These are phyloP conservation scores for Corythornis cristatus DNA, from an alignment of 2,113 vertebrate species.

Conservation along the genomic window DNA sequence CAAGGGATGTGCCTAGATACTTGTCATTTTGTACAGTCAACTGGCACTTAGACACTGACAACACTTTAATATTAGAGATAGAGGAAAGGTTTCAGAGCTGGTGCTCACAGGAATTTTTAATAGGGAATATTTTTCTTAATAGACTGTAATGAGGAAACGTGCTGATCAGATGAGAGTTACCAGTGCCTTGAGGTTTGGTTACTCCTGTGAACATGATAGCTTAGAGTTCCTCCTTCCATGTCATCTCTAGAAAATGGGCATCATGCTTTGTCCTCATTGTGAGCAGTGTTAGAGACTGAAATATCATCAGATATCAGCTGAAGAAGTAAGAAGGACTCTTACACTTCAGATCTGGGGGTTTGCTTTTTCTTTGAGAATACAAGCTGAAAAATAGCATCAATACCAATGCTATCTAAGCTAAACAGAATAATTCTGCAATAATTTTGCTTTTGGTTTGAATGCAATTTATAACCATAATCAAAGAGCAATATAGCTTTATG, in stretches of 20 bases:
- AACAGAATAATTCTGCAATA: not conserved
- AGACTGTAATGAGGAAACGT: not conserved
- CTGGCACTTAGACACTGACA: not conserved
- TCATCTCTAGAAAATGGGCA: accelerated
- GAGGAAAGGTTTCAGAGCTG: not conserved
- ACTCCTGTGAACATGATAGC: not conserved
- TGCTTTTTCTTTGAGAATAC: not conserved
- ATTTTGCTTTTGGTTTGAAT: not conserved
- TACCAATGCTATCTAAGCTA: not conserved
- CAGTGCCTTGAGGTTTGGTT: not conserved
- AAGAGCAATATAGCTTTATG: not conserved
- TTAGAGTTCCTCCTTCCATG: not conserved
- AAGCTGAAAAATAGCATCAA: not conserved
- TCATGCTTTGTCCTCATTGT: not conserved
- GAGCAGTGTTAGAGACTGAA: not conserved
- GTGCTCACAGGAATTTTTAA: not conserved
- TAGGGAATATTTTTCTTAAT: not conserved
- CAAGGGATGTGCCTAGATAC: conserved; percentile 51
- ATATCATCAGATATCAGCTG: accelerated
- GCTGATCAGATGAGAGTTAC: not conserved
- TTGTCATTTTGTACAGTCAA: conserved; percentile 54
- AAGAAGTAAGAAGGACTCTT: not conserved
- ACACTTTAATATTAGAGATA: not conserved
- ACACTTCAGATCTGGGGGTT: not conserved
- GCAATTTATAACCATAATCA: not conserved